Evolutionary conservation across 2,888 invertebrate species (phyloP).

Genomic region (Himalopsyche japonica): DNA sequence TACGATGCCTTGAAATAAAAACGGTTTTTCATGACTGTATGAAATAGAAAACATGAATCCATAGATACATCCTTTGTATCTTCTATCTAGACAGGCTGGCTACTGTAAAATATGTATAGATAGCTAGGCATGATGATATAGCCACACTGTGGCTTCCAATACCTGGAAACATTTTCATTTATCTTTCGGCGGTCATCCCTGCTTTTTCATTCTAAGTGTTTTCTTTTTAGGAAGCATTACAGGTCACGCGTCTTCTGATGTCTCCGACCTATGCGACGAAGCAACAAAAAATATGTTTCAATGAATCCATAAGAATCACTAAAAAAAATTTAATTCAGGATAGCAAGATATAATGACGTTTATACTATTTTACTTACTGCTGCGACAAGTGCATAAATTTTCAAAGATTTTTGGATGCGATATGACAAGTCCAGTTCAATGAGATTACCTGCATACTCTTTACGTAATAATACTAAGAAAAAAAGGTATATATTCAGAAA

Average conservation of each 20-base stretch:
- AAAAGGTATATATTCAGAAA: too few species aligned
- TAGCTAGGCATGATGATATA: background rate
- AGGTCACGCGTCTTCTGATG: slow-evolving; percentile 28
- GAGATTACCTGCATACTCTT: too few species aligned
- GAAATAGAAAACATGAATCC: background rate
- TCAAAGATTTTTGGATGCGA: too few species aligned
- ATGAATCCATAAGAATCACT: too few species aligned
- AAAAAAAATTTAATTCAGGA: too few species aligned
- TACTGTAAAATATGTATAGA: background rate
- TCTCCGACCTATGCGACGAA: background rate
- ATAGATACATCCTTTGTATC: background rate
- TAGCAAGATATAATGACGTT: too few species aligned
- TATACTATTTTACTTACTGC: too few species aligned
- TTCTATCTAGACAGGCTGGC: background rate
- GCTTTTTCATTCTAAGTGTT: slow-evolving; percentile 36
- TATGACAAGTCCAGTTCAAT: too few species aligned
- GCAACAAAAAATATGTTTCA: too few species aligned
- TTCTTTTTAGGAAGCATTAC: slow-evolving; percentile 32
- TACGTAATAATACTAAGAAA: too few species aligned
- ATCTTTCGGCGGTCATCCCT: slow-evolving; percentile 33
- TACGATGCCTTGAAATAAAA: background rate
- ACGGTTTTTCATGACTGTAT: background rate
- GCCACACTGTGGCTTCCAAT: background rate
- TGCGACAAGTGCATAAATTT: too few species aligned
- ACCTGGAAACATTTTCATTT: slow-evolving; percentile 27